These are phyloP conservation scores for Drosophila austrosaltans DNA, from an alignment of 2,888 invertebrate genomes.

Conservation along the genomic window DNA sequence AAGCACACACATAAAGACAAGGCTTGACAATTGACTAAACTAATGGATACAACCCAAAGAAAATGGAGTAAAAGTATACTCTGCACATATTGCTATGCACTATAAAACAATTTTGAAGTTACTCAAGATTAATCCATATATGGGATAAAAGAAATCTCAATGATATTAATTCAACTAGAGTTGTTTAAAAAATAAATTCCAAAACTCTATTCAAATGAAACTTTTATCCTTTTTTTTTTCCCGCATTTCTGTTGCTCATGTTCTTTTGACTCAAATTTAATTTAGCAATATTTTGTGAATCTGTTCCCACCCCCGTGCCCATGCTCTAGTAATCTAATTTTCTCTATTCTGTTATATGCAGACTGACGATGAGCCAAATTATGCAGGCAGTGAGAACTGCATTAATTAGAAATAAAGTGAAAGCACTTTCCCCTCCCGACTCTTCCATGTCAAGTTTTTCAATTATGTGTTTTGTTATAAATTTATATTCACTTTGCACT, in stretches of 20 bases:
- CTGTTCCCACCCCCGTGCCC: not conserved
- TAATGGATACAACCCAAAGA: too few species aligned
- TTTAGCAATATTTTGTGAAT: not conserved
- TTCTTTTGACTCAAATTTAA: not conserved
- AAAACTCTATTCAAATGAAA: too few species aligned
- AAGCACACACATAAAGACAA: too few species aligned
- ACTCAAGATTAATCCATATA: too few species aligned
- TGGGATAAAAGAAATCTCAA: too few species aligned
- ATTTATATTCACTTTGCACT: constrained; percentile 29
- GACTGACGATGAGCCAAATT: not conserved
- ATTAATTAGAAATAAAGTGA: constrained; percentile 11
- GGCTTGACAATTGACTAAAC: too few species aligned
- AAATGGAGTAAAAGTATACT: too few species aligned
- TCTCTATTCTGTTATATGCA: not conserved
- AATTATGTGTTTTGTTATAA: constrained; percentile 7
- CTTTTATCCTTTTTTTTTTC: not conserved
- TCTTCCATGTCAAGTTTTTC: not conserved
- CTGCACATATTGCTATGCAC: too few species aligned
- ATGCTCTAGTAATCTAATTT: not conserved
- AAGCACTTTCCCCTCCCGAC: not conserved
- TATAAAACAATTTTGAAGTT: too few species aligned
- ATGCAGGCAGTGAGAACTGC: not conserved
- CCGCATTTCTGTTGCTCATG: not conserved
- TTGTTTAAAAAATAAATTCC: too few species aligned
- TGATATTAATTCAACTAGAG: too few species aligned